Percentiles rank a stretch among this genome's conserved stretches.
phyloP scores from a whole-genome alignment of 2,888 invertebrate genomes.

The Philonicus albiceps region DNA sequence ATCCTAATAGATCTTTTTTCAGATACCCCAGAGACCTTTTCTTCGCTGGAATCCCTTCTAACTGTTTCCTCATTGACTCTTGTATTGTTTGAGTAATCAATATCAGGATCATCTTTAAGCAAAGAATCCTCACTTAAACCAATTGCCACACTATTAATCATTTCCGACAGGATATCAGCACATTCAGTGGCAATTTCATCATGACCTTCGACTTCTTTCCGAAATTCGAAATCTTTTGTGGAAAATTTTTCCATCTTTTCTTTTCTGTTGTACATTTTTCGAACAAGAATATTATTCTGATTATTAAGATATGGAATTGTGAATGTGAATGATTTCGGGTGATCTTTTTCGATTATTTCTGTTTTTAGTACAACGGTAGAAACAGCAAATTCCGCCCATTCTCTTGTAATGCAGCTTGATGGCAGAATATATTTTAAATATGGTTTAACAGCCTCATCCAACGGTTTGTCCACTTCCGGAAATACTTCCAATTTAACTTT shows the following conservation, averaged over 20 bases:
- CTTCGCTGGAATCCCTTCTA: conserved; percentile 53
- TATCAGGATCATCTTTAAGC: conserved; percentile 60
- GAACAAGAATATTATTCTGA: conserved; percentile 68
- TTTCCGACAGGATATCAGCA: conserved; percentile 64
- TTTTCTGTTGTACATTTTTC: conserved; percentile 59
- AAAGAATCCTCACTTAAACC: conserved; percentile 68
- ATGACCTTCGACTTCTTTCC: conserved; percentile 45
- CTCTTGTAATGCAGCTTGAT: conserved; percentile 58
- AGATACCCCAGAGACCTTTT: neutral
- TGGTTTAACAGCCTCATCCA: conserved; percentile 59
- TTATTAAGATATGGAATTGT: conserved; percentile 68
- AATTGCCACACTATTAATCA: conserved; percentile 70
- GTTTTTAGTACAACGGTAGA: conserved; percentile 54
- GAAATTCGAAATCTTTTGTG: conserved; percentile 55
- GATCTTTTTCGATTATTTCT: conserved; percentile 50
- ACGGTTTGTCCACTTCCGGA: conserved; percentile 57
- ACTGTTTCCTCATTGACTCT: conserved; percentile 24
- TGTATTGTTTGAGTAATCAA: conserved; percentile 48
- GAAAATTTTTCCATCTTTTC: conserved; percentile 51
- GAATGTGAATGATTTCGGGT: conserved; percentile 65
- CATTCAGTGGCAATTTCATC: conserved; percentile 55
- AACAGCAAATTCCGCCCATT: conserved; percentile 63
- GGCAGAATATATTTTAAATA: conserved; percentile 61
- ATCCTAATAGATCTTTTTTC: neutral
- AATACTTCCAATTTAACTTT: conserved; percentile 59